A percentile compares a stretch with the other conserved stretches of the same genome.
These are phyloP conservation scores for Lophius americanus DNA, from an alignment of 2,797 vertebrate genomes.

Conservation along the genomic window DNA sequence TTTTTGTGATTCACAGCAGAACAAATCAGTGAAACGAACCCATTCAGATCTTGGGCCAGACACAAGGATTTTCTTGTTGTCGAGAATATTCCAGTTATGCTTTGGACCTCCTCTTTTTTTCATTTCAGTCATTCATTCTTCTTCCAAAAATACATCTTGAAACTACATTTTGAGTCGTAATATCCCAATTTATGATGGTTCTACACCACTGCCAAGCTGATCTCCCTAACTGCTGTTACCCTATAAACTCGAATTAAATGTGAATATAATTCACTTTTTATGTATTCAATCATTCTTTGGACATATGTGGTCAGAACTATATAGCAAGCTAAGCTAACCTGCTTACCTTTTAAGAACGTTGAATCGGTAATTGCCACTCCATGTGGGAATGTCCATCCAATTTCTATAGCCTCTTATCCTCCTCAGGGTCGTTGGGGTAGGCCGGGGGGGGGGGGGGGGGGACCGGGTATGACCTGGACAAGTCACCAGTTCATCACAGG, in stretches of 20 bases:
- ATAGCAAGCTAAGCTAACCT: not conserved
- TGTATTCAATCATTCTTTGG: no score
- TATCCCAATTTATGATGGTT: not conserved
- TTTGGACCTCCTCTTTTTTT: not conserved
- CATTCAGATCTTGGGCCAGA: conserved; percentile 33
- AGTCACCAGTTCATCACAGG: no score
- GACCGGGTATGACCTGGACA: no score
- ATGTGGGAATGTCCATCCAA: no score
- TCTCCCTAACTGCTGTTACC: not conserved
- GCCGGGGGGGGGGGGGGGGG: no score
- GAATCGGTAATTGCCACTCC: not conserved
- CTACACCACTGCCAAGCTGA: not conserved
- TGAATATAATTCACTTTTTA: no score
- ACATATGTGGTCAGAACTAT: no score
- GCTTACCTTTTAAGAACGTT: not conserved
- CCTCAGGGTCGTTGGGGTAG: no score
- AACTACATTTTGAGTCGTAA: conserved; percentile 2
- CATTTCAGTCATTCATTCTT: not conserved
- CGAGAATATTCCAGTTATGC: conserved; percentile 18
- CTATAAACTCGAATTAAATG: not conserved
- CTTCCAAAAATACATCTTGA: not conserved
- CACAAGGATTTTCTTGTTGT: conserved; percentile 32
- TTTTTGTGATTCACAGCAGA: conserved; percentile 33
- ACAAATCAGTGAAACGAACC: conserved; percentile 41
- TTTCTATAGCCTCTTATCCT: no score